phyloP scores from a whole-genome alignment of 2,113 vertebrate species.

The Calypte anna region DNA sequence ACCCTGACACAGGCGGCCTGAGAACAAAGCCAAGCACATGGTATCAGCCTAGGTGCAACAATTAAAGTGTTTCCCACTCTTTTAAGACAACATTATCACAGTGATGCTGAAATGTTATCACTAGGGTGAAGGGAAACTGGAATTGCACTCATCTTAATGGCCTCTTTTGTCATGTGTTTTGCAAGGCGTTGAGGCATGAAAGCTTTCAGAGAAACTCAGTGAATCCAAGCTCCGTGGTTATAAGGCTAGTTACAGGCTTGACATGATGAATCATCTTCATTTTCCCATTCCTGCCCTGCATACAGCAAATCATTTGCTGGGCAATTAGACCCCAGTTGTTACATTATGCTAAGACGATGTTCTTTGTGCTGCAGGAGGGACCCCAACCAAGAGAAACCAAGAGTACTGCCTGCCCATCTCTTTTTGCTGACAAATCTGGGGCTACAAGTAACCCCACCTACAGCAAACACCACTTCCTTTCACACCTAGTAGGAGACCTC shows the following conservation, averaged over 20 bases:
- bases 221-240: constrained; percentile 15
- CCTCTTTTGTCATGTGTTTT: constrained; percentile 50
- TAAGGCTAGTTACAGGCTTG: background rate
- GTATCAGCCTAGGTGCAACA: background rate
- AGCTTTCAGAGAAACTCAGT: background rate
- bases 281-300: constrained; percentile 17
- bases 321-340: constrained; percentile 49
- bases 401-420: background rate
- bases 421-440: background rate
- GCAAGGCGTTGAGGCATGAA: constrained; percentile 33
- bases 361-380: background rate
- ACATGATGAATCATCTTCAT: constrained; percentile 50
- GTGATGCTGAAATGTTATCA: background rate
- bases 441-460: background rate
- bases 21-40: background rate
- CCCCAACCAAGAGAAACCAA: background rate
- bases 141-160: background rate
- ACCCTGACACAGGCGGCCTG: fast-evolving
- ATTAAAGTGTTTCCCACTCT: background rate
- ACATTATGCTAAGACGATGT: background rate
- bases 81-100: constrained; percentile 22
- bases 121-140: background rate
- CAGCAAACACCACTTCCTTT: background rate
- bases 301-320: constrained; percentile 57
- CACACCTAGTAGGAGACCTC: background rate